phyloP scores from a whole-genome alignment of 2,113 vertebrate species.

The Melanerpes aurifrons region DNA sequence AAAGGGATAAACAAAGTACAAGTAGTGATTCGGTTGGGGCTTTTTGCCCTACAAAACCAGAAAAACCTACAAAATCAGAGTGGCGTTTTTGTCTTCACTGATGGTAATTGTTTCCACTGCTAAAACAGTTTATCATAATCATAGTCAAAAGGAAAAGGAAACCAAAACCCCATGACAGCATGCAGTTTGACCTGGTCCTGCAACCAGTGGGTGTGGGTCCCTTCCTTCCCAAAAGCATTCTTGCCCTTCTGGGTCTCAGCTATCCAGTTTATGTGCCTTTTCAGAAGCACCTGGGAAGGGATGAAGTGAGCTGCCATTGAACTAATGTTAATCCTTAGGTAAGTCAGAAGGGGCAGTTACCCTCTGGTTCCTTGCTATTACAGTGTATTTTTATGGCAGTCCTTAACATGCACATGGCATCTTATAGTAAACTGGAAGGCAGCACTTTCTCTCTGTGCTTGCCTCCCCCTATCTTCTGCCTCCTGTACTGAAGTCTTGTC shows the following conservation, averaged over 20 bases:
- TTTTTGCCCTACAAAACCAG: neutral
- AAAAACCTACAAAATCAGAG: too few species aligned
- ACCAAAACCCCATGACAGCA: neutral
- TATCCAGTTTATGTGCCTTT: neutral
- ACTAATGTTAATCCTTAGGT: neutral
- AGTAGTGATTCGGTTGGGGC: neutral
- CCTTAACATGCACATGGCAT: neutral
- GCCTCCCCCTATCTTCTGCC: neutral
- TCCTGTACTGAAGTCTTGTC: neutral
- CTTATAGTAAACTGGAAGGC: neutral
- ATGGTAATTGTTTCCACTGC: neutral
- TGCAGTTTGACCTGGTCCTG: slow-evolving; percentile 26
- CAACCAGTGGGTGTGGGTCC: slow-evolving; percentile 13
- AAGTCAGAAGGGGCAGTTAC: neutral
- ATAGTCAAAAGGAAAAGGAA: slow-evolving; percentile 44
- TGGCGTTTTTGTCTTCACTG: neutral
- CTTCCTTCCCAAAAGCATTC: slow-evolving; percentile 46
- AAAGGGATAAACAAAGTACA: neutral
- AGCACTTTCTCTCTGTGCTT: neutral
- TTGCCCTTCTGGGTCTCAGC: neutral
- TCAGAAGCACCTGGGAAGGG: slow-evolving; percentile 32
- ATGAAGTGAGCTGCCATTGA: neutral
- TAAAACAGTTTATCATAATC: slow-evolving; percentile 23
- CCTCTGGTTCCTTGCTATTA: neutral
- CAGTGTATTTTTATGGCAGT: neutral